Base-by-base conservation (phyloP, 2,113 vertebrate genomes). In the Ochotona curzoniae region DNA sequence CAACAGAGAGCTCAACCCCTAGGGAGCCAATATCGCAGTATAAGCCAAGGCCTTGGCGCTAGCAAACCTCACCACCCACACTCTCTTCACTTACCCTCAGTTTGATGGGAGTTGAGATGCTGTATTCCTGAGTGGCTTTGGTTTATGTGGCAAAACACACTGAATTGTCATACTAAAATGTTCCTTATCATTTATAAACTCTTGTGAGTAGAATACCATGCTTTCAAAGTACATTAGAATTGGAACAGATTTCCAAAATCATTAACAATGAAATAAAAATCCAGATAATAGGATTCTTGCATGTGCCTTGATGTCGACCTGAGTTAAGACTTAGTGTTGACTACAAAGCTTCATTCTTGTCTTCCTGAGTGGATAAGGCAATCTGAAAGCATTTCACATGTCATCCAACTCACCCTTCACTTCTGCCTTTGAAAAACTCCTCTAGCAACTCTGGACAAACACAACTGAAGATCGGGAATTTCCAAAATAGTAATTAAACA, bases 41-140 rank as follows among this genome's bases (percentile, higher is more conserved):
- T 44, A 0, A 0, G 20, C 47, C 51, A 5, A 1, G 61, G 1
- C 2, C 10, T 2, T 1, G 7, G 20, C 0, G 28, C 30, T 7
- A 0, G 13, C 3, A 30, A 4, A 7, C 21, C 30, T 15, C 44
- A 8, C 25, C 35, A 1, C 18, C 17, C 30, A 8, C 4, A 1
- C 13, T 6, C 18, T 32, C 51, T 63, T 20, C 2, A 1, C 11
- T 61, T 26, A 0, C n/a, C 20, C 26, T 38, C 20, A 71, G 6
- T 49, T 49, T 66, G n/a, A 26, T 32, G 28, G 15, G 13, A 4
- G 18, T 25, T 57, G 38, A 17, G 9, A 10, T 25, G 35, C 28
- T 26, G 47, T 12, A 4, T 76, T 66, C 32, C 70, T 30, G 26
- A 23, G 10, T 11, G 35, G 8, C 35, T 28, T 83, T 1, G 21